These are phyloP conservation scores for honey bee (Apis mellifera) DNA, from an alignment of 1,140 invertebrate species.

Conservation along the genomic window DNA sequence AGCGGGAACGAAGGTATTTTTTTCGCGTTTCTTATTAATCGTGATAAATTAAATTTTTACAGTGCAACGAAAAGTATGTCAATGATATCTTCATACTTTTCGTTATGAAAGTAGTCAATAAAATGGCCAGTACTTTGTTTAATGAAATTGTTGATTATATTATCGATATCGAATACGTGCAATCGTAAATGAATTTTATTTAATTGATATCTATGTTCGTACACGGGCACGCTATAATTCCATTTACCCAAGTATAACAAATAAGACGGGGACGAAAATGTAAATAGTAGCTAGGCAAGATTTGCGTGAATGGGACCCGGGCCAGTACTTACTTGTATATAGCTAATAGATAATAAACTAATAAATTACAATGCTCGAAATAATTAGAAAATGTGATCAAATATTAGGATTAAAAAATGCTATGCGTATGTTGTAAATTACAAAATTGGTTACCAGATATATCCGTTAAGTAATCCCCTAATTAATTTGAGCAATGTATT, in stretches of 20 bases:
- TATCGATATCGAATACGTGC: constrained; percentile 38
- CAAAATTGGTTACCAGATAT: constrained; percentile 14
- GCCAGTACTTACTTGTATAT: constrained; percentile 65
- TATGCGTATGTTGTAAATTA: neutral
- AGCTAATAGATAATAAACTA: constrained; percentile 37
- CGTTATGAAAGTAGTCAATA: constrained; percentile 59
- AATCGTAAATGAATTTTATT: constrained; percentile 42
- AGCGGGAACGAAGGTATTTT: neutral
- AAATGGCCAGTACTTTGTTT: constrained; percentile 64
- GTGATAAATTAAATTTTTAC: neutral
- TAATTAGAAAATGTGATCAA: constrained; percentile 1
- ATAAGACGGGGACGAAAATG: constrained; percentile 42
- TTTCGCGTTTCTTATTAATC: constrained; percentile 3
- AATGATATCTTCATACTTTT: constrained; percentile 25
- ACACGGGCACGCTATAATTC: neutral
- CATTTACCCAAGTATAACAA: constrained; percentile 36
- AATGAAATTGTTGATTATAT: constrained; percentile 45
- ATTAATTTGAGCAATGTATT: constrained; percentile 20
- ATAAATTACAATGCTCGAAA: constrained; percentile 22
- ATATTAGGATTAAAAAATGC: neutral
- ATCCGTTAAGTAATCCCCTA: neutral
- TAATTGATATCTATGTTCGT: constrained; percentile 15
- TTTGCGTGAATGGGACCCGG: constrained; percentile 61
- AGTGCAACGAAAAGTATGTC: constrained; percentile 26
- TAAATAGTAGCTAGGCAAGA: constrained; percentile 56